Conservation (phyloP, 2,888 invertebrate genomes). For the Homarus gammarus region DNA sequence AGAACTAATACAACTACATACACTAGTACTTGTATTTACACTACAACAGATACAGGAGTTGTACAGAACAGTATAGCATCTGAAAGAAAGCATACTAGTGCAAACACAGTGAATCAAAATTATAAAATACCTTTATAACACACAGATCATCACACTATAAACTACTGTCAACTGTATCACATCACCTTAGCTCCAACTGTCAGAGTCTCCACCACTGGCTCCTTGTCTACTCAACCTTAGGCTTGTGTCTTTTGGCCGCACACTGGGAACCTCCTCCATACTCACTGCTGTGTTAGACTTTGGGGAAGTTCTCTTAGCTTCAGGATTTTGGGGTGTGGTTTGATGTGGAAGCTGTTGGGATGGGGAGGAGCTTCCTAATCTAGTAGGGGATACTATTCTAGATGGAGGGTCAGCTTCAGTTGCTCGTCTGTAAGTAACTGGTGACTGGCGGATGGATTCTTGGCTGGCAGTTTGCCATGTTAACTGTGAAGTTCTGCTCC, state of each 20-base stretch:
- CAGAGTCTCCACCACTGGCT: slow-evolving; percentile 39
- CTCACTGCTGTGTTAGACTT: neutral
- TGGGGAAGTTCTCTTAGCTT: neutral
- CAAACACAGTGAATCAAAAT: neutral
- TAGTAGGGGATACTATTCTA: slow-evolving; percentile 19
- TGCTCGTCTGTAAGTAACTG: slow-evolving; percentile 26
- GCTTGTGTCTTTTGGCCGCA: slow-evolving; percentile 46
- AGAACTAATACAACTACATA: neutral
- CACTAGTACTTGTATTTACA: neutral
- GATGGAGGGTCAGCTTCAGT: neutral
- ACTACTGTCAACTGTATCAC: neutral
- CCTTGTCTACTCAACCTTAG: slow-evolving; percentile 28
- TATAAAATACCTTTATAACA: neutral
- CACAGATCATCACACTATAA: neutral
- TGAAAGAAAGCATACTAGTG: slow-evolving; percentile 1
- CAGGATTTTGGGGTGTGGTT: neutral
- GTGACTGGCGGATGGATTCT: slow-evolving; percentile 40
- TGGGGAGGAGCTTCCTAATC: neutral
- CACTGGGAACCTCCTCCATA: slow-evolving; percentile 23
- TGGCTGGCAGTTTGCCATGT: slow-evolving; percentile 41
- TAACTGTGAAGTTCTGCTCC: slow-evolving; percentile 40
- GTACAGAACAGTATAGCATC: too few relatives aligned
- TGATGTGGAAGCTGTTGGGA: neutral
- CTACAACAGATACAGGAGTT: neutral
- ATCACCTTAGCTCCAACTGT: slow-evolving; percentile 33